A percentile compares a stretch with the other conserved stretches of the same genome.
These are phyloP conservation scores for Zonitis immaculata DNA, from an alignment of 2,888 invertebrate species.

Conservation along the genomic window DNA sequence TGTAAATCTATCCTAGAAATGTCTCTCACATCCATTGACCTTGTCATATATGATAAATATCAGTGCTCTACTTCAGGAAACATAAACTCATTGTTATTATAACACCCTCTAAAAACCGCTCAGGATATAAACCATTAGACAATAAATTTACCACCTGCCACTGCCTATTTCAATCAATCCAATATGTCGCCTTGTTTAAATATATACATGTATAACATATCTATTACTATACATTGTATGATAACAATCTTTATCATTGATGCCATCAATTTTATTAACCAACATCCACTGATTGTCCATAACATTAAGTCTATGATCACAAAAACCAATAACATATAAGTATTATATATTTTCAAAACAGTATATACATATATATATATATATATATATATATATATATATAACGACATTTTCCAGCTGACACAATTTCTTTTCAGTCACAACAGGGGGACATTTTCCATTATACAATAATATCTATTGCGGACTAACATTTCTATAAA, in stretches of 20 bases:
- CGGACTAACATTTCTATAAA: too few relatives aligned
- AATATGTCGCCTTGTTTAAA: constrained; percentile 21
- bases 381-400: too few relatives aligned
- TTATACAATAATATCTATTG: too few relatives aligned
- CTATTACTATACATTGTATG: too few relatives aligned
- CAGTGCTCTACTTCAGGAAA: constrained; percentile 22
- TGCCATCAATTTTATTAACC: background rate
- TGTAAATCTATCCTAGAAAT: constrained; percentile 24
- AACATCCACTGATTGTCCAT: background rate
- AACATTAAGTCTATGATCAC: too few relatives aligned
- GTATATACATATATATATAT: too few relatives aligned
- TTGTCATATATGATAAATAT: constrained; percentile 24
- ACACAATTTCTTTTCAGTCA: constrained; percentile 11
- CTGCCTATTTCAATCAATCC: constrained; percentile 24
- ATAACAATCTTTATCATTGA: constrained; percentile 1
- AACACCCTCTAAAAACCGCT: constrained; percentile 24
- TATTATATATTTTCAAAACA: constrained; percentile 5
- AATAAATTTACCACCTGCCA: constrained; percentile 24
- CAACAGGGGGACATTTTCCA: background rate
- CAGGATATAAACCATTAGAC: constrained; percentile 25
- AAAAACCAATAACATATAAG: too few relatives aligned
- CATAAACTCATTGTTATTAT: constrained; percentile 23
- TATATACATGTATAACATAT: too few relatives aligned
- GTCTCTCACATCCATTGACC: constrained; percentile 24
- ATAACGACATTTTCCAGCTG: background rate